These are phyloP conservation scores for Oopsacas minuta DNA, from an alignment of 37 sponge, comb jelly and placozoan genomes.

Conservation along the genomic window DNA sequence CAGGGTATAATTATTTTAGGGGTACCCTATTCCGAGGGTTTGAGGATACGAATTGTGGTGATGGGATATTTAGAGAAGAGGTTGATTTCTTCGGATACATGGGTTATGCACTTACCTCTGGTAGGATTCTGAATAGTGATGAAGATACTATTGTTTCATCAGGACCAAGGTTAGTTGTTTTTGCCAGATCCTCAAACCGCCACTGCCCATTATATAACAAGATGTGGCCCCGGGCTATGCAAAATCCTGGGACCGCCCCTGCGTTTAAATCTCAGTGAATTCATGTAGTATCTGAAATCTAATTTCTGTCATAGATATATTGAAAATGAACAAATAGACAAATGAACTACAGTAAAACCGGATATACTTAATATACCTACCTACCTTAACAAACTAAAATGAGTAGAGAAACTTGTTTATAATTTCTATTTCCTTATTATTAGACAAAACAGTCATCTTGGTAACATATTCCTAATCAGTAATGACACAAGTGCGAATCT, in stretches of 20 bases:
- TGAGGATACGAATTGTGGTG: background rate
- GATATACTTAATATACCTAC: no score
- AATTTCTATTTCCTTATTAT: background rate
- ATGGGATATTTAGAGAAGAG: background rate
- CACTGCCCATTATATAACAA: no score
- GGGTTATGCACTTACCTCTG: background rate
- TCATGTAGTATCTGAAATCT: no score
- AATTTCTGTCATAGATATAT: no score
- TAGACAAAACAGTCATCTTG: background rate
- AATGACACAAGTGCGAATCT: background rate
- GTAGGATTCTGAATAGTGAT: background rate
- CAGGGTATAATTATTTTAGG: background rate
- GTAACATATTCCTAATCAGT: background rate
- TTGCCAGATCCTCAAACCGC: no score
- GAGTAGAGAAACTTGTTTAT: background rate
- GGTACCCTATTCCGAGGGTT: background rate
- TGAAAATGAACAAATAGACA: no score
- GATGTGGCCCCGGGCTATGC: no score
- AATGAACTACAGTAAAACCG: no score
- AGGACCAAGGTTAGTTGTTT: background rate
- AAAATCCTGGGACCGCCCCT: no score
- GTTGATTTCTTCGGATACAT: background rate
- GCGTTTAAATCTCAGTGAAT: no score
- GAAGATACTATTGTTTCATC: background rate
- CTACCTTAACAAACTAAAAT: no score